phyloP scores from a whole-genome alignment of 1,140 invertebrate genomes.

The Apocrypta bakeri region DNA sequence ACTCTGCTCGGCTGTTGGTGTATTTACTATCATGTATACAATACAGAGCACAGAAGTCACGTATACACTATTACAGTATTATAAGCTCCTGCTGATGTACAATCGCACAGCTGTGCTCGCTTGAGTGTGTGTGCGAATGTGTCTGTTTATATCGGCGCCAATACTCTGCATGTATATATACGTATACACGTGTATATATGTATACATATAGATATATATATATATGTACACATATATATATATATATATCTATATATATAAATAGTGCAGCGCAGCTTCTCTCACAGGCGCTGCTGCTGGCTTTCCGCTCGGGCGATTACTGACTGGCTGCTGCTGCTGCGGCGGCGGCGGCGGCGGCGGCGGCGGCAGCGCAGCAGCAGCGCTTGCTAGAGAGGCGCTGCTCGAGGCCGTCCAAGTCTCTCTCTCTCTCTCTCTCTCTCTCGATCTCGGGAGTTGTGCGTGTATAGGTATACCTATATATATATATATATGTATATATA shows the following conservation, averaged over 20 bases:
- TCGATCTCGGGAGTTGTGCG: background rate
- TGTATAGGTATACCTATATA: background rate
- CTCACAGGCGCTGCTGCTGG: slow-evolving; percentile 7
- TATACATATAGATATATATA: too few species aligned
- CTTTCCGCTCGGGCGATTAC: slow-evolving; percentile 34
- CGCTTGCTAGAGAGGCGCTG: slow-evolving; percentile 37
- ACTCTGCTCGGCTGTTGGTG: background rate
- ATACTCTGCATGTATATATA: too few species aligned
- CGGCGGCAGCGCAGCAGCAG: slow-evolving; percentile 10
- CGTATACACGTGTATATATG: too few species aligned
- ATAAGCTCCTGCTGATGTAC: too few species aligned
- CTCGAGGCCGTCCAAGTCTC: slow-evolving; percentile 39
- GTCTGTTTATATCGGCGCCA: background rate
- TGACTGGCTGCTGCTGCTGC: slow-evolving; percentile 16
- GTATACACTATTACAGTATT: too few species aligned
- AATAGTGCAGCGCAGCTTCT: background rate
- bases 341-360: background rate
- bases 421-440: background rate
- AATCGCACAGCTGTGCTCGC: too few species aligned
- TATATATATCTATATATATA: background rate
- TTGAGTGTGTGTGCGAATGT: too few species aligned
- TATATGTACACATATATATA: background rate
- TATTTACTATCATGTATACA: too few species aligned
- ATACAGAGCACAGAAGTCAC: too few species aligned
- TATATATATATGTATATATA: background rate